These are phyloP conservation scores for Hydrolagus affinis DNA, from an alignment of 2,113 vertebrate genomes.

Conservation along the genomic window DNA sequence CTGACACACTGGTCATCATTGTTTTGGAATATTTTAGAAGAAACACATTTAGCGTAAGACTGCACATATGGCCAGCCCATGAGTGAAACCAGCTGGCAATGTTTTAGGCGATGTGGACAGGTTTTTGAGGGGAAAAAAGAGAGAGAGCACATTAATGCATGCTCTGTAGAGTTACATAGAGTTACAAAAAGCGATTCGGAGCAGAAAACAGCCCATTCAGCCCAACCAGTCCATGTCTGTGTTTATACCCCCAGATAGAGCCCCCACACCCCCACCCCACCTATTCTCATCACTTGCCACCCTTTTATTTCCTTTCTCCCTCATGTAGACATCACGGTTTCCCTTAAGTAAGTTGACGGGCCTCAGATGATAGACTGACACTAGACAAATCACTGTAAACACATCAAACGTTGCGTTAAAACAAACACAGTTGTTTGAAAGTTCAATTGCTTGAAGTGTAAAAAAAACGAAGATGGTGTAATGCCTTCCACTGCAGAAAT, in stretches of 20 bases:
- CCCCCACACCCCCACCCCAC: no score
- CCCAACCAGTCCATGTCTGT: no score
- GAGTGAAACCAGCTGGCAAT: conserved; percentile 39
- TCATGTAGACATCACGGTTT: no score
- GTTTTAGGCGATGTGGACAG: conserved; percentile 38
- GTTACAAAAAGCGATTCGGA: no score
- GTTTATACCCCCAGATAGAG: no score
- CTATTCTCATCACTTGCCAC: no score
- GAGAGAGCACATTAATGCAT: neutral
- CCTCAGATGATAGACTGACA: neutral
- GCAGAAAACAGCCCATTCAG: no score
- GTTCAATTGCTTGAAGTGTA: neutral
- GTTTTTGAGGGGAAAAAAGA: conserved; percentile 15
- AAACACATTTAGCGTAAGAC: conserved; percentile 38
- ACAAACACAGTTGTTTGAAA: neutral
- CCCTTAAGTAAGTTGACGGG: no score
- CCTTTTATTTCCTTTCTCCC: no score
- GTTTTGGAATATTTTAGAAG: conserved; percentile 35
- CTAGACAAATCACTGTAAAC: neutral
- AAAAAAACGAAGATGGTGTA: neutral
- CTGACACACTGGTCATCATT: conserved; percentile 25
- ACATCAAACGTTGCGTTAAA: neutral
- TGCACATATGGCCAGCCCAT: conserved; percentile 41
- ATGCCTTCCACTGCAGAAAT: neutral
- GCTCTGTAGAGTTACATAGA: no score